Conservation (phyloP, 2,113 vertebrate species). For the Bujurquina vittata region DNA sequence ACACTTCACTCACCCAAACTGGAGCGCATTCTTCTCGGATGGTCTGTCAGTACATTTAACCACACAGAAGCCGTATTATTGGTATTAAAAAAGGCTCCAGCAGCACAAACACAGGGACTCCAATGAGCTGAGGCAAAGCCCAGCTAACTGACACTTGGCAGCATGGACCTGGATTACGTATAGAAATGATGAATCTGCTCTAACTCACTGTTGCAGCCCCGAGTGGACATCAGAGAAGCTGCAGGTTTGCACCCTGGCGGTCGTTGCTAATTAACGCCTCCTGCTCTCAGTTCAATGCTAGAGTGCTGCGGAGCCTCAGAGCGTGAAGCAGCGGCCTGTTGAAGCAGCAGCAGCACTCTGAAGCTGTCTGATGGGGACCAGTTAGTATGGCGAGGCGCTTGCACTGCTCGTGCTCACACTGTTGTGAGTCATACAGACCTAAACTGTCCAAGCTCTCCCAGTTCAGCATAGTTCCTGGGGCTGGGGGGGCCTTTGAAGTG, state of each 20-base stretch:
- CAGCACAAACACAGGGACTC: too few relatives aligned
- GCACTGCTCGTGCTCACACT: neutral
- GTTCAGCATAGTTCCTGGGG: neutral
- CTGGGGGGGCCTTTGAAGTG: neutral
- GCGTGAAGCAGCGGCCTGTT: neutral
- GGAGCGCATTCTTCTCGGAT: too few relatives aligned
- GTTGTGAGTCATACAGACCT: conserved; percentile 28
- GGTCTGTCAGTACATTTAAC: too few relatives aligned
- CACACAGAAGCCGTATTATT: neutral
- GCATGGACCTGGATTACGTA: neutral
- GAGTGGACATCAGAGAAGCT: neutral
- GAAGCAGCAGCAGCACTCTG: neutral
- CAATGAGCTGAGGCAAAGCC: too few relatives aligned
- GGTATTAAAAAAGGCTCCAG: neutral
- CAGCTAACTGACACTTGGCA: neutral
- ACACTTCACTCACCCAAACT: too few relatives aligned
- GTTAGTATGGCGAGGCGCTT: neutral
- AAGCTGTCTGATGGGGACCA: neutral
- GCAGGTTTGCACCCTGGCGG: neutral
- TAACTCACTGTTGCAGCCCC: neutral
- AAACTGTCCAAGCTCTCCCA: neutral
- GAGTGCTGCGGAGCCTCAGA: neutral
- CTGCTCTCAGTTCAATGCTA: neutral
- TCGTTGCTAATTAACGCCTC: neutral
- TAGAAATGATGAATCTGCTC: neutral